phyloP scores from a whole-genome alignment of 2,797 vertebrate species.

The Pygocentrus nattereri region DNA sequence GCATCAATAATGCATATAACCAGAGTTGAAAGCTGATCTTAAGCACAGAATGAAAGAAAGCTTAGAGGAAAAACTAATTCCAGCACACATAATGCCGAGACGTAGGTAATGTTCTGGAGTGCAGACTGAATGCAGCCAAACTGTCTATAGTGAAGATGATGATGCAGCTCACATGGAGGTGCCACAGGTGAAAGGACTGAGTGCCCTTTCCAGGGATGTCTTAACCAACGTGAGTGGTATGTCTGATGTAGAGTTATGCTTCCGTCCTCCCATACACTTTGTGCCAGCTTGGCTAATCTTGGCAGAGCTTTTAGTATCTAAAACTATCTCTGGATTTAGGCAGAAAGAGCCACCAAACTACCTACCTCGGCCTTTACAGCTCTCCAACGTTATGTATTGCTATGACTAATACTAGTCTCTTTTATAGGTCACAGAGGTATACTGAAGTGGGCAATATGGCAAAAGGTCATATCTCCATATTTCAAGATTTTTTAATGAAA shows the following conservation, averaged over 20 bases:
- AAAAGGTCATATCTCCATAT: no score
- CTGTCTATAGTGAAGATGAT: not conserved
- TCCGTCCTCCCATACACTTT: not conserved
- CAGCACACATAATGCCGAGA: not conserved
- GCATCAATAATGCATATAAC: constrained; percentile 68
- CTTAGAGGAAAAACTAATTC: constrained; percentile 3
- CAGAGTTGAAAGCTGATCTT: constrained; percentile 60
- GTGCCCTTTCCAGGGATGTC: not conserved
- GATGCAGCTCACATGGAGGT: constrained; percentile 9
- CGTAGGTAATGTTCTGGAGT: not conserved
- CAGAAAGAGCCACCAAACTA: not conserved
- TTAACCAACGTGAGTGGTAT: not conserved
- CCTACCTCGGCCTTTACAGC: not conserved
- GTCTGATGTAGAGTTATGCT: not conserved
- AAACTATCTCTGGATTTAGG: constrained; percentile 12
- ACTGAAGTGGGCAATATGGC: no score
- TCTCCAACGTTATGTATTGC: not conserved
- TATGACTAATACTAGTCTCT: not conserved
- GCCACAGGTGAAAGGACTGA: not conserved
- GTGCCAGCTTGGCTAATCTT: constrained; percentile 37
- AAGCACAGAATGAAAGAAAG: constrained; percentile 21
- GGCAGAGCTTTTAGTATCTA: constrained; percentile 27
- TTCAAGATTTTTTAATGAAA: no score
- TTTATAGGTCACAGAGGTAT: not conserved
- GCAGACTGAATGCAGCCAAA: not conserved